Conservation (phyloP, 2,888 invertebrate species). For the Deilephila elpenor region DNA sequence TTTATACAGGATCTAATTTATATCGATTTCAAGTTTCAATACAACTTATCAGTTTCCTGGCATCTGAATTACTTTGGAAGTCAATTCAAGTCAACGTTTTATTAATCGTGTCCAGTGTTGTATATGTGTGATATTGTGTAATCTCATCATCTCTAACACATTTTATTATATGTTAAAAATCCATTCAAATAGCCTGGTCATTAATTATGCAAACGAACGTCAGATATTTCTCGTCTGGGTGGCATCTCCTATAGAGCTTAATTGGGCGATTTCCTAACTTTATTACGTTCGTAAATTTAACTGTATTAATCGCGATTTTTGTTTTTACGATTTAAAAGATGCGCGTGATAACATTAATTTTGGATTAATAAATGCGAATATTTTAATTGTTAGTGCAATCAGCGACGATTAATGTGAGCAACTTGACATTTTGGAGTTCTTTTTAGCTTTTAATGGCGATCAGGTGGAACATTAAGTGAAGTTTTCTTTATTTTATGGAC, state of each 20-base stretch:
- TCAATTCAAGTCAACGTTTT: conserved; percentile 3
- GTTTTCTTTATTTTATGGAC: not conserved
- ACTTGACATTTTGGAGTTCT: conserved; percentile 8
- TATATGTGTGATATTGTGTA: not conserved
- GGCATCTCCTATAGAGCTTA: conserved; percentile 6
- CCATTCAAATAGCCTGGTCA: conserved; percentile 14
- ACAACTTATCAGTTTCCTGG: not conserved
- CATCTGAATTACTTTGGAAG: too few relatives aligned
- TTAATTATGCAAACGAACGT: conserved; percentile 26
- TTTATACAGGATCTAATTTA: too few relatives aligned
- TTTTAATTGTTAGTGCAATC: conserved; percentile 17
- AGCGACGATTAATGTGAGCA: not conserved
- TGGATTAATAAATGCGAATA: conserved; percentile 11
- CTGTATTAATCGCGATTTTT: conserved; percentile 10
- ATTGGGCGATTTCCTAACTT: conserved; percentile 13
- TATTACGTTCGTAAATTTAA: conserved; percentile 20
- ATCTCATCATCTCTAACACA: conserved; percentile 9
- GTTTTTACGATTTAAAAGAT: conserved; percentile 18
- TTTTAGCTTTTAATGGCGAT: not conserved
- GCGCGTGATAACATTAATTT: conserved; percentile 9
- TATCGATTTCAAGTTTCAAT: not conserved
- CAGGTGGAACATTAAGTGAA: not conserved
- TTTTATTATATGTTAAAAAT: conserved; percentile 15
- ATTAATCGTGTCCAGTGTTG: not conserved
- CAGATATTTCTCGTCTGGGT: conserved; percentile 7